A percentile compares a stretch with the other conserved stretches of the same genome.
phyloP scores from a whole-genome alignment of 1,140 invertebrate genomes.

The Manduca sexta region DNA sequence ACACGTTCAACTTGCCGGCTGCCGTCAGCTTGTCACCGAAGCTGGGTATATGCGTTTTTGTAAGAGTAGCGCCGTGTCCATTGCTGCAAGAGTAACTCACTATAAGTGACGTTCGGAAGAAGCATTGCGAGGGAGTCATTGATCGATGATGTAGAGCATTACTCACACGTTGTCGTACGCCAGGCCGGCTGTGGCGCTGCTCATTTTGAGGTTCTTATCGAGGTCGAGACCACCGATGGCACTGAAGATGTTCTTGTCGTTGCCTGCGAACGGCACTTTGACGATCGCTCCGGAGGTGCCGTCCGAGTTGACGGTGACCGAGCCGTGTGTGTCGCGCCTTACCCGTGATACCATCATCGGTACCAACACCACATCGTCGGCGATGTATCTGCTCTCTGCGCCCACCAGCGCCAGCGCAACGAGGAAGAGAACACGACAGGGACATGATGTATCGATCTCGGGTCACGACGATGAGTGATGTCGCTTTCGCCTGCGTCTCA shows the following conservation, averaged over 20 bases:
- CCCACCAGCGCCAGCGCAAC: background rate
- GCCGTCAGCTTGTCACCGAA: slow-evolving; percentile 32
- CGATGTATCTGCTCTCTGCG: background rate
- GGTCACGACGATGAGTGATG: no score
- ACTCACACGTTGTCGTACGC: slow-evolving; percentile 40
- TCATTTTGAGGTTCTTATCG: slow-evolving; percentile 7
- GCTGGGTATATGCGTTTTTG: slow-evolving; percentile 24
- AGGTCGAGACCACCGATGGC: slow-evolving; percentile 20
- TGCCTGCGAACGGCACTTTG: slow-evolving; percentile 28
- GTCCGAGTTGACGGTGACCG: slow-evolving; percentile 29
- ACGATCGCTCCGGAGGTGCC: slow-evolving; percentile 23
- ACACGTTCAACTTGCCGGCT: slow-evolving; percentile 29
- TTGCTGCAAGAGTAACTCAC: slow-evolving; percentile 7
- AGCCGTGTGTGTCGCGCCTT: slow-evolving; percentile 19
- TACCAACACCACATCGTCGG: background rate
- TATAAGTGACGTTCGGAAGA: background rate
- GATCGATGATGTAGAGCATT: background rate
- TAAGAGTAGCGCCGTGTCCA: slow-evolving; percentile 22
- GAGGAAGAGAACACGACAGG: background rate
- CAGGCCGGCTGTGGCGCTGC: slow-evolving; percentile 24
- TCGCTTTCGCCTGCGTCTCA: no score
- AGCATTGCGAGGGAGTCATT: no score
- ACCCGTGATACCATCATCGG: slow-evolving; percentile 5
- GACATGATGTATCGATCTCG: no score
- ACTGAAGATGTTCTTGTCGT: slow-evolving; percentile 32